Base-by-base conservation (phyloP, 2,888 invertebrate genomes). In the Dyspetes luteomarginatus region DNA sequence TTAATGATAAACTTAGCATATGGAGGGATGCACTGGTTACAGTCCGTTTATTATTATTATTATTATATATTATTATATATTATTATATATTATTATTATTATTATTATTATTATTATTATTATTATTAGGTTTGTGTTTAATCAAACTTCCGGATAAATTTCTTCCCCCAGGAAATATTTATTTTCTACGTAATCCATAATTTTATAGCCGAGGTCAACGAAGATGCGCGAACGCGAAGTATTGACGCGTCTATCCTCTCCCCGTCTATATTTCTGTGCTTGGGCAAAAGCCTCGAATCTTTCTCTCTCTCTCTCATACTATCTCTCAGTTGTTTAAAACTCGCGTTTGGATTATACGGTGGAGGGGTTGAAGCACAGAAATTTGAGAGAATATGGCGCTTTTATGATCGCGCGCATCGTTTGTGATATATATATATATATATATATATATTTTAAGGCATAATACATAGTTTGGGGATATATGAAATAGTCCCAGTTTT, bases 351-450 rank as follows among this genome's bases (percentile, higher is more conserved):
- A 12, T 36, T 3, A 36, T 36, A 36, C 36, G 36, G 9, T 12
- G 36, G 9, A 12, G 36, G 1, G 5, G 1, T 36, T 36, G 1
- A 36, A 43, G 45, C 9, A 17, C 22, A 3, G 19, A 45, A 4
- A 17, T n/a, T n/a, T n/a, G 12, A 45, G 52, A 41, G 67, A 36
- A 52, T 9, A n/a, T n/a, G n/a, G n/a, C n/a, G n/a, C n/a, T n/a
- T n/a, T n/a, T n/a, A n/a, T n/a, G n/a, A n/a, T n/a, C n/a, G n/a
- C n/a, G n/a, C n/a, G n/a, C n/a, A 43, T 30, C 73, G 73, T 55
- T 64, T 64, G 64, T 73, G 64, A 73, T n/a, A 72, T 62, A 12
- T 60, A 17, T 58, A 60, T 60, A n/a, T n/a, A n/a, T n/a, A n/a
- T n/a, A n/a, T n/a, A n/a, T n/a, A n/a, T n/a, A n/a, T n/a, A n/a